phyloP scores from a whole-genome alignment of 2,888 invertebrate species.

The Lasioglossum zephyrum region DNA sequence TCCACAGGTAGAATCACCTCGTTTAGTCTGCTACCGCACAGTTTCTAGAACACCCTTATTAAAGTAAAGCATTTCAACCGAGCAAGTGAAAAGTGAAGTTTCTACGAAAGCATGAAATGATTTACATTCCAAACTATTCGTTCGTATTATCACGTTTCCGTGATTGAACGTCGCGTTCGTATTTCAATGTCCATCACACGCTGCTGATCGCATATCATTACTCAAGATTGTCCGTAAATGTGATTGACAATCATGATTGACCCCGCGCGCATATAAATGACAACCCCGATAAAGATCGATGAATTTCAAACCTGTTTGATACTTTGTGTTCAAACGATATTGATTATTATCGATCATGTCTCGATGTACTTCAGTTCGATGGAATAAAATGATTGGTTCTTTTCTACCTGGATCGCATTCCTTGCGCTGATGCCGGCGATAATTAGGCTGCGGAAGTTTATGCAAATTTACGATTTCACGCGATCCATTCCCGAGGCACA shows the following conservation, averaged over 20 bases:
- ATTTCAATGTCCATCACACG: not conserved
- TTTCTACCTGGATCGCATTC: not conserved
- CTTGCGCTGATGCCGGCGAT: not conserved
- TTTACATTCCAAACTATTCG: not conserved
- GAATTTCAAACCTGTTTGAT: constrained; percentile 38
- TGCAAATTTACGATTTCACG: not conserved
- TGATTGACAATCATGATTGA: constrained; percentile 35
- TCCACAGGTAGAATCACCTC: not conserved
- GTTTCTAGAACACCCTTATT: not conserved
- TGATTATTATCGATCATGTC: constrained; percentile 11
- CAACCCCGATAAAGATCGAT: constrained; percentile 38
- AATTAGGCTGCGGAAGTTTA: not conserved
- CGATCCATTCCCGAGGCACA: not conserved
- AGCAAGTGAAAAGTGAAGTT: not conserved
- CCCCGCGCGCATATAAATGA: constrained; percentile 17
- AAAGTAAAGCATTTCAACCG: not conserved
- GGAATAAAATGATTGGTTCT: not conserved
- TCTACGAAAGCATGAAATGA: not conserved
- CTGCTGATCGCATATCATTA: constrained; percentile 24
- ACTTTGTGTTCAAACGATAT: constrained; percentile 3
- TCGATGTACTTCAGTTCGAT: not conserved
- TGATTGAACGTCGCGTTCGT: not conserved
- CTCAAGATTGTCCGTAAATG: constrained; percentile 33
- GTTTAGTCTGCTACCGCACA: not conserved
- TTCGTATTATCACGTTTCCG: not conserved